Evolutionary conservation across 2,888 invertebrate genomes (phyloP).

Genomic region (Callyntrura sp.): DNA sequence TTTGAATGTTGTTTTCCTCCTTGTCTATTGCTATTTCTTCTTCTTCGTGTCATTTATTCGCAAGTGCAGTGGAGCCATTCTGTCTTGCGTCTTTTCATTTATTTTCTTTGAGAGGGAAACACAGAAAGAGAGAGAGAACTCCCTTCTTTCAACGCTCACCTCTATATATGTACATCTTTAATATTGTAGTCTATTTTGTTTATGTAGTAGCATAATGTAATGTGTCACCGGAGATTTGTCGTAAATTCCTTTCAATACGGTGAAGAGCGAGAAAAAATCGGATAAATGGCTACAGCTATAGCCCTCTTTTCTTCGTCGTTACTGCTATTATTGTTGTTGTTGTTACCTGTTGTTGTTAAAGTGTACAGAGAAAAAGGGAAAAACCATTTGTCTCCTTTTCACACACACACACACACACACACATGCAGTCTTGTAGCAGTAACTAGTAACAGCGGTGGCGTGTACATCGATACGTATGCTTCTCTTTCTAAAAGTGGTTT

Average conservation of each 20-base stretch:
- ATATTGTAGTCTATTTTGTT: background rate
- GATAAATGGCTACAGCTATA: slow-evolving; percentile 31
- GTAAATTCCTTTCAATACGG: slow-evolving; percentile 63
- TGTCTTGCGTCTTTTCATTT: slow-evolving; percentile 37
- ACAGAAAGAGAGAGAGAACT: background rate
- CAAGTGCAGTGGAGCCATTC: background rate
- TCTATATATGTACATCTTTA: slow-evolving; percentile 10
- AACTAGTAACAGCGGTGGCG: background rate
- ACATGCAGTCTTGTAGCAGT: background rate
- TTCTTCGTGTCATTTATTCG: slow-evolving; percentile 31
- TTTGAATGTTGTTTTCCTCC: background rate
- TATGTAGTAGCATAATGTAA: slow-evolving; percentile 59
- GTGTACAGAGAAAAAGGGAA: slow-evolving; percentile 45
- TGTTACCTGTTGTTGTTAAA: slow-evolving; percentile 23
- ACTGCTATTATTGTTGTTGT: slow-evolving; percentile 35
- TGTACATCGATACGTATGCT: background rate
- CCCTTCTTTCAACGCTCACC: background rate
- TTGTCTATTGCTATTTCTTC: slow-evolving; percentile 12
- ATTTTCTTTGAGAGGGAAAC: too few relatives aligned
- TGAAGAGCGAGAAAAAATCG: slow-evolving; percentile 21
- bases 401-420: slow-evolving; percentile 10
- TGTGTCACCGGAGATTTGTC: slow-evolving; percentile 76
- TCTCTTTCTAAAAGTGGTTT: background rate
- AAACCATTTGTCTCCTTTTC: slow-evolving; percentile 57
- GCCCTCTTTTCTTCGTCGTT: too few relatives aligned